Conservation (phyloP, 2,113 vertebrate genomes). For the Nothoprocta perdicaria region DNA sequence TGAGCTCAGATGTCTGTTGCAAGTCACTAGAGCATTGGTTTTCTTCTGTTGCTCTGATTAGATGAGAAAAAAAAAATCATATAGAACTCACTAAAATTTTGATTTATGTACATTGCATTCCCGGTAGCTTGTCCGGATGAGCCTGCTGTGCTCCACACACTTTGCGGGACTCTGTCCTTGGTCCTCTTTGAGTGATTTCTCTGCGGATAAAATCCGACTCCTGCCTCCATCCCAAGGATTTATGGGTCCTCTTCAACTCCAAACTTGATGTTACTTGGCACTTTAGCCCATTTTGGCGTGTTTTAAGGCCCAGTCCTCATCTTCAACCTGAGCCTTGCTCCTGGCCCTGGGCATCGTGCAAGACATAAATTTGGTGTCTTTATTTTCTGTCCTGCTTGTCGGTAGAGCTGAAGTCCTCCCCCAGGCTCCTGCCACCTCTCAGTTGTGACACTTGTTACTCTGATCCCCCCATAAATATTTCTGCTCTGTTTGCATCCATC, state of each 20-base stretch:
- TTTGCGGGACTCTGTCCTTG: background rate
- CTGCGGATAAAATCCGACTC: background rate
- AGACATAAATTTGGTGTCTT: background rate
- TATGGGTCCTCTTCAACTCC: accelerated
- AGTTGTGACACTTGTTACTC: accelerated
- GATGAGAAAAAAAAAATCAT: background rate
- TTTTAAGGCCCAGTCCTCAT: accelerated
- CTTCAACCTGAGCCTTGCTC: accelerated
- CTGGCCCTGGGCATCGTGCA: accelerated
- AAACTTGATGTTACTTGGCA: accelerated
- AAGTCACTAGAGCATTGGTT: background rate
- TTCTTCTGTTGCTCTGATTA: background rate
- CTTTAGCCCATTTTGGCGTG: background rate
- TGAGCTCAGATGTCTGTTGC: background rate
- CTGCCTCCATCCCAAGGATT: accelerated
- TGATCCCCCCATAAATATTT: background rate
- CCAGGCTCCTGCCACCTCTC: background rate
- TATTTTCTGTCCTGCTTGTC: accelerated
- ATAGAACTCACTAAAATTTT: background rate
- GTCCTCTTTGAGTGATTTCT: accelerated
- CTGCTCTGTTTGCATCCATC: background rate
- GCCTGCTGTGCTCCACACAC: background rate
- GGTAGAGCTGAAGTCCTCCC: accelerated
- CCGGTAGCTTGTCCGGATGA: too few species aligned
- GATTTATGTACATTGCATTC: background rate